These are phyloP conservation scores for Neomorphus geoffroyi DNA, from an alignment of 2,797 vertebrate species.

Conservation along the genomic window DNA sequence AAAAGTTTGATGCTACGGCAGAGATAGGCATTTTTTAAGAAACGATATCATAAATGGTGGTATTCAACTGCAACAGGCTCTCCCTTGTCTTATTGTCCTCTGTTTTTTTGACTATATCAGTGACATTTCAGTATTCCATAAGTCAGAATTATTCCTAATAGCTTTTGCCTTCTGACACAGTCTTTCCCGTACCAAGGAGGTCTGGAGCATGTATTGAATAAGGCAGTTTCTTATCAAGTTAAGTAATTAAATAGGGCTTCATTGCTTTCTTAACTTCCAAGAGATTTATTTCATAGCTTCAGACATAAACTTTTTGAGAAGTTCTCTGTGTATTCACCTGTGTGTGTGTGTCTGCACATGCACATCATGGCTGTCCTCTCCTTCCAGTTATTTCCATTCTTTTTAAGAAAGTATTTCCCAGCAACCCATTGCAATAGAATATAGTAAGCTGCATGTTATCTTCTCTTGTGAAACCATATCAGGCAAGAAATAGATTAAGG, in stretches of 20 bases:
- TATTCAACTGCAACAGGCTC: not conserved
- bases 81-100: not conserved
- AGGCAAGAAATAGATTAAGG: not conserved
- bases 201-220: not conserved
- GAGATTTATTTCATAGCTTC: not conserved
- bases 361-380: rapidly evolving
- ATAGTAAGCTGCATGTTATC: not conserved
- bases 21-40: not conserved
- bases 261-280: not conserved
- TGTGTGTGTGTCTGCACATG: not conserved
- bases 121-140: not conserved
- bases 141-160: not conserved
- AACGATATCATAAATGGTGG: not conserved
- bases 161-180: not conserved
- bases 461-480: not conserved
- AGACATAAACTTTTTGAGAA: not conserved
- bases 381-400: not conserved
- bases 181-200: not conserved
- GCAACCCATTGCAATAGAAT: not conserved
- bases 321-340: not conserved
- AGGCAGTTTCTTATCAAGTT: not conserved
- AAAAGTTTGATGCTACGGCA: not conserved
- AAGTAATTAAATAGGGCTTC: not conserved
- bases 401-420: not conserved
- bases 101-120: not conserved